Evolutionary conservation across 2,888 invertebrate species (phyloP), one percentile per base, ranked within the genome.

Genomic region (Nymphalis urticae): DNA sequence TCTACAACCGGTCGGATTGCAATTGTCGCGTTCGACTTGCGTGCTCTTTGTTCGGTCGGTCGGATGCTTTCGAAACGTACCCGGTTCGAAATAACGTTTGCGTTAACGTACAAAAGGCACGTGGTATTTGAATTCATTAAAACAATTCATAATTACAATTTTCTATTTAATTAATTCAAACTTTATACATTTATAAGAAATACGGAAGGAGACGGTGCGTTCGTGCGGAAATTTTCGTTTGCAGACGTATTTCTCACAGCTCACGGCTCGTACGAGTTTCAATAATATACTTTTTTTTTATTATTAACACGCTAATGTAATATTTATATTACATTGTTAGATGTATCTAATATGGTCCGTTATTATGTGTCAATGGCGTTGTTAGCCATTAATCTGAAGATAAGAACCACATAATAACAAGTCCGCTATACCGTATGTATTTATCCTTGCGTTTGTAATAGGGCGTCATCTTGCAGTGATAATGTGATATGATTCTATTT

Each of bases 21-120:
- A 82, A 83, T 82, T 82, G 86, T 82, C 85, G 87, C 85, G 85
- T 80, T 79, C 78, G 76, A 82, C 80, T 85, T 90, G 90, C 91
- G 90, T 88, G 87, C 82, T 89, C 90, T 90, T 90, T 91, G 89
- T 90, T 86, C 83, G 75, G 71, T 86, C 83, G 75, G 71, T 73
- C 77, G 76, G 75, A 80, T 84, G 87, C 89, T 89, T 90, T 90
- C 87, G 84, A 88, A 89, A 89, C 82, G 80, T 82, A 84, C 78
- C 79, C 80, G 82, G 82, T 83, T 85, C 83, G 82, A 84, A 86
- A 80, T 85, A 85, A 85, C 86, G 85, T 81, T 83, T 79, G 79
- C 77, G 73, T 71, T 62, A 69, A 68, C 64, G 69, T 72, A 68
- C 54, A 58, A 42, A 21, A 42, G 42, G 61, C 84, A 84, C 84